Evolutionary conservation across 2,888 invertebrate species (phyloP).

Genomic region (Ormyrus rosae): DNA sequence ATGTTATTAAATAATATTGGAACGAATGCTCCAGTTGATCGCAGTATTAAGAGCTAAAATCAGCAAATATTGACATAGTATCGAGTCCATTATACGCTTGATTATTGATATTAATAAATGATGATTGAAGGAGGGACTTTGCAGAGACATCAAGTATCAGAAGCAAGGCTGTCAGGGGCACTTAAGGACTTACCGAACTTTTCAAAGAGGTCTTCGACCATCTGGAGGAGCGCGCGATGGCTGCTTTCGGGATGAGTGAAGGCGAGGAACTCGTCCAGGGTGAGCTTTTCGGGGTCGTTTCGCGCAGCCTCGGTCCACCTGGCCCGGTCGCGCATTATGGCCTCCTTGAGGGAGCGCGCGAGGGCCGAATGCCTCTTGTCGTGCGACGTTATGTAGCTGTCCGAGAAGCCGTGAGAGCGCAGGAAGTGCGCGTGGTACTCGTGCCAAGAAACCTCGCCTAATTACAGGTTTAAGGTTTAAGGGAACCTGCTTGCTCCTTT

Average conservation of each 20-base stretch:
- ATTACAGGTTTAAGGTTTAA: constrained; percentile 25
- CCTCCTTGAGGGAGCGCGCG: constrained; percentile 82
- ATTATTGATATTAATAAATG: too few relatives aligned
- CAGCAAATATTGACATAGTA: too few relatives aligned
- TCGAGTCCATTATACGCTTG: too few relatives aligned
- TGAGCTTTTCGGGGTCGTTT: constrained; percentile 84
- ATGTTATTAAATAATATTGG: too few relatives aligned
- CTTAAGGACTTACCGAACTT: constrained; percentile 79
- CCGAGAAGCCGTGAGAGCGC: constrained; percentile 82
- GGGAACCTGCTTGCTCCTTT: constrained; percentile 53
- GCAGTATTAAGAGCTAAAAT: too few relatives aligned
- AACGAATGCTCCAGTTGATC: too few relatives aligned
- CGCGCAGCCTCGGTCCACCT: constrained; percentile 87
- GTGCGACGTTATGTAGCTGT: constrained; percentile 81
- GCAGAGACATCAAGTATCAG: too few relatives aligned
- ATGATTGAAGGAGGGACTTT: too few relatives aligned
- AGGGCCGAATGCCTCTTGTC: constrained; percentile 82
- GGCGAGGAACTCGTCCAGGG: constrained; percentile 86
- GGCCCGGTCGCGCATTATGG: constrained; percentile 86
- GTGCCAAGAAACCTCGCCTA: constrained; percentile 85
- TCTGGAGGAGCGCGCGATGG: constrained; percentile 74
- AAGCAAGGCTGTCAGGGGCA: too few relatives aligned
- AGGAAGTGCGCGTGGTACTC: constrained; percentile 88
- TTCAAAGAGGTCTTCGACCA: constrained; percentile 86
- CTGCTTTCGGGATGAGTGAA: constrained; percentile 91